Percentiles rank a stretch among this genome's conserved stretches.
Evolutionary conservation across 2,113 vertebrate species (phyloP).

Genomic region (Sturnira hondurensis): DNA sequence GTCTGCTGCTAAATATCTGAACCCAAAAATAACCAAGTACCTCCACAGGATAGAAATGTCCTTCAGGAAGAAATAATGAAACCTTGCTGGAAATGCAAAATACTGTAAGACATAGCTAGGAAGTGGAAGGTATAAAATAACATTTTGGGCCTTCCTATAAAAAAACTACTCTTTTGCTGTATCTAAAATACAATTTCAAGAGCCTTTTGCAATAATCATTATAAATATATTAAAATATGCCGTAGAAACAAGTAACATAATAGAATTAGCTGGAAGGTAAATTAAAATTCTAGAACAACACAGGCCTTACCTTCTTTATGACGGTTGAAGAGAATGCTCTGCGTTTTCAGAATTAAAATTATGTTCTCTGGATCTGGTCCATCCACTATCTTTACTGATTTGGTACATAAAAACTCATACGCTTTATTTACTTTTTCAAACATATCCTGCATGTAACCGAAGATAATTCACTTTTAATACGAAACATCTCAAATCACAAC

Average conservation of each 20-base stretch:
- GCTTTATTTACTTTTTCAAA: slow-evolving; percentile 99
- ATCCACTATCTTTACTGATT: slow-evolving; percentile 91
- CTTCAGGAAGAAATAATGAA: background rate
- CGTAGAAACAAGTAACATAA: background rate
- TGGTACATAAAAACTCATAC: slow-evolving; percentile 98
- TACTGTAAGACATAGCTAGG: background rate
- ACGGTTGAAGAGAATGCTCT: slow-evolving; percentile 98
- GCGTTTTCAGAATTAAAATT: slow-evolving; percentile 96
- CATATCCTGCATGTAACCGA: slow-evolving; percentile 87
- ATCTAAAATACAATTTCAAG: background rate
- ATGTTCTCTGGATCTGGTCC: slow-evolving; percentile 99
- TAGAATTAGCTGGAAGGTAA: background rate
- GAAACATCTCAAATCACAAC: slow-evolving; percentile 6
- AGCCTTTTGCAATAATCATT: background rate
- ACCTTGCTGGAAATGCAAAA: slow-evolving; percentile 6
- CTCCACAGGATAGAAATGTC: background rate
- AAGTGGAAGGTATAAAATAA: background rate
- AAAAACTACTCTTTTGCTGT: background rate
- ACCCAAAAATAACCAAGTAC: background rate
- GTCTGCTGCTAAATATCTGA: background rate
- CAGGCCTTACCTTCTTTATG: slow-evolving; percentile 89
- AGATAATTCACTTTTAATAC: slow-evolving; percentile 29
- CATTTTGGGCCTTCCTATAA: background rate
- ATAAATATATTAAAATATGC: background rate
- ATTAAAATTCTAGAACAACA: background rate